Evolutionary conservation across 2,888 invertebrate species (phyloP).

Genomic region (Netelia melanura): DNA sequence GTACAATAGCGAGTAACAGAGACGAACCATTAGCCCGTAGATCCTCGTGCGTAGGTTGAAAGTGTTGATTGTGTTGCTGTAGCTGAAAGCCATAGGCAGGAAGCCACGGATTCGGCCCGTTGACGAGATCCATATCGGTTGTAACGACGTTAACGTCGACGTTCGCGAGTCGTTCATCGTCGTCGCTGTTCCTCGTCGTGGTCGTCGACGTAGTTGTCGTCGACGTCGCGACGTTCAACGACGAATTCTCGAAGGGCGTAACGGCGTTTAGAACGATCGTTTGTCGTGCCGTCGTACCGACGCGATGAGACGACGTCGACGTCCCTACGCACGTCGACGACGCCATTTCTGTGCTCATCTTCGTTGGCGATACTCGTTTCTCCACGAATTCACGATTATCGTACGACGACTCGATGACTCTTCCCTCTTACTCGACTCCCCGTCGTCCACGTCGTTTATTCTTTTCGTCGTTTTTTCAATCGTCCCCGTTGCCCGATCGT

Average conservation of each 20-base stretch:
- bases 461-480: not conserved
- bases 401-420: conserved; percentile 17
- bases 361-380: conserved; percentile 64
- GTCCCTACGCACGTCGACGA: conserved; percentile 65
- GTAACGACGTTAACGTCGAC: conserved; percentile 45
- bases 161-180: conserved; percentile 67
- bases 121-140: conserved; percentile 82
- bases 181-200: conserved; percentile 57
- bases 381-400: conserved; percentile 16
- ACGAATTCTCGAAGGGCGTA: conserved; percentile 7
- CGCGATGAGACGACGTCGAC: conserved; percentile 40
- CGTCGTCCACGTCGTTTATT: conserved; percentile 69
- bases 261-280: too few species aligned
- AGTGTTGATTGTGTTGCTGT: conserved; percentile 87
- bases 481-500: conserved; percentile 67
- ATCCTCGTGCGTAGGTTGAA: conserved; percentile 82
- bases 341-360: conserved; percentile 71
- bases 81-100: conserved; percentile 92
- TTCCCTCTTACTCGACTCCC: conserved; percentile 56
- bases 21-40: conserved; percentile 83
- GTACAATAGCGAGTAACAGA: conserved; percentile 54
- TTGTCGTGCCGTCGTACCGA: not conserved
- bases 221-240: conserved; percentile 3
- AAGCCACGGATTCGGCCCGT: conserved; percentile 91
- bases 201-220: conserved; percentile 14